These are phyloP conservation scores for Xylota segnis DNA, from an alignment of 2,888 invertebrate genomes.

Conservation along the genomic window DNA sequence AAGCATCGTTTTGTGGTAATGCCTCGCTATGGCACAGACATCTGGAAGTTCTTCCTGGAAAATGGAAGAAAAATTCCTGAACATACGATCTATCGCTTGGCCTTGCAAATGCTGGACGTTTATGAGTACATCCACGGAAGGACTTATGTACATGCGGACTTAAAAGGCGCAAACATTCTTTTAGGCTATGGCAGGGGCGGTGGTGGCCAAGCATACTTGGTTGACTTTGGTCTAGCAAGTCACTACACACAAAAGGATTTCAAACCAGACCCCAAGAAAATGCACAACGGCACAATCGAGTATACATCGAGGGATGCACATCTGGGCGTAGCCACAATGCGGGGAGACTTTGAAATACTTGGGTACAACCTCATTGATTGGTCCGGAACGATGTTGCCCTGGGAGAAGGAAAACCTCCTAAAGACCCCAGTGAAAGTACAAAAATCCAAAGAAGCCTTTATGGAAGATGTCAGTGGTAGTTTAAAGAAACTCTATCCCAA, in stretches of 20 bases:
- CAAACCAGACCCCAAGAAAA: constrained; percentile 94
- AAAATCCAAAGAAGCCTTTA: constrained; percentile 88
- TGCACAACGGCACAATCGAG: constrained; percentile 98
- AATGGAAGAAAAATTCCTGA: constrained; percentile 89
- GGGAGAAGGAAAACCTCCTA: constrained; percentile 89
- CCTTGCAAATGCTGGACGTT: constrained; percentile 94
- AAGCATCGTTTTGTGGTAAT: constrained; percentile 96
- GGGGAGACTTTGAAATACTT: constrained; percentile 97
- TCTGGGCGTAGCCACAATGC: constrained; percentile 93
- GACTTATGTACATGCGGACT: constrained; percentile 97
- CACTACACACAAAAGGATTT: constrained; percentile 91
- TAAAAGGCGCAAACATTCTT: constrained; percentile 97
- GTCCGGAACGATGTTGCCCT: constrained; percentile 93
- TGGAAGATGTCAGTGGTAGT: constrained; percentile 85
- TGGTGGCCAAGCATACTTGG: constrained; percentile 91
- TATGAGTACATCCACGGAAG: constrained; percentile 96
- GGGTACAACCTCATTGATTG: constrained; percentile 97
- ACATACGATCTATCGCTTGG: constrained; percentile 91
- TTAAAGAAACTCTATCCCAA: constrained; percentile 81
- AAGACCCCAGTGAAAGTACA: constrained; percentile 88
- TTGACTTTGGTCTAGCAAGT: constrained; percentile 97
- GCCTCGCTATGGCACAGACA: constrained; percentile 94
- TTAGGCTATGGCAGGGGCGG: constrained; percentile 89
- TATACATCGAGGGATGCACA: constrained; percentile 99
- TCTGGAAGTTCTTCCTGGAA: constrained; percentile 91